These are phyloP conservation scores for Nesometra sesokonis DNA, from an alignment of 35 echinoderm and acorn worm species.

Conservation along the genomic window DNA sequence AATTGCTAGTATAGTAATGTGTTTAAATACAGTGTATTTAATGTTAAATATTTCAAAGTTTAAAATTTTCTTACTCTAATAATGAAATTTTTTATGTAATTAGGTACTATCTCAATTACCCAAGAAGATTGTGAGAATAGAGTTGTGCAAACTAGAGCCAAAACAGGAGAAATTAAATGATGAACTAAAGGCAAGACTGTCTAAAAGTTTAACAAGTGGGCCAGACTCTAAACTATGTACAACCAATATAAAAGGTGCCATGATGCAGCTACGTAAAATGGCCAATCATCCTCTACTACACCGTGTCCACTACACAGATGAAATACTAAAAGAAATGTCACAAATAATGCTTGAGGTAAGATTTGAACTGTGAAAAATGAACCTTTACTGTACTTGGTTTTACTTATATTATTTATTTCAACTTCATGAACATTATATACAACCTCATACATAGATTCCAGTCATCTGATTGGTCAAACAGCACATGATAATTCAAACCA, in stretches of 20 bases:
- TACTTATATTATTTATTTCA: too few relatives aligned
- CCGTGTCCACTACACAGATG: conserved; percentile 47
- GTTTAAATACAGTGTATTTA: too few relatives aligned
- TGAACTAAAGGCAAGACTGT: conserved; percentile 32
- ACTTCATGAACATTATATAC: too few relatives aligned
- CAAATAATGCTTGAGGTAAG: conserved; percentile 87
- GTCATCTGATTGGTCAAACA: too few relatives aligned
- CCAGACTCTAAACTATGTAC: not conserved
- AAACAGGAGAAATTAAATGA: conserved; percentile 41
- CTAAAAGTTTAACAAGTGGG: not conserved
- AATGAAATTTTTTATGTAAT: too few relatives aligned
- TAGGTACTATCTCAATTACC: conserved; percentile 84
- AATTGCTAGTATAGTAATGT: too few relatives aligned
- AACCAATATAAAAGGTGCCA: conserved; percentile 37
- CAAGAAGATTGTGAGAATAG: conserved; percentile 40
- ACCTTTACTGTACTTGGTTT: too few relatives aligned
- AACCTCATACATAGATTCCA: too few relatives aligned
- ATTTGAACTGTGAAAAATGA: too few relatives aligned
- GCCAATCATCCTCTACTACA: conserved; percentile 82
- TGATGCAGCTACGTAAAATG: conserved; percentile 87
- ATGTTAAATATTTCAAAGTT: too few relatives aligned
- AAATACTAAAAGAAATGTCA: conserved; percentile 75
- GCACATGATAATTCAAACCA: too few relatives aligned
- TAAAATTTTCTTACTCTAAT: too few relatives aligned
- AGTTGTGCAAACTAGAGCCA: conserved; percentile 42